Base-by-base conservation (phyloP, 2,888 invertebrate species). In the Agrenia bidenticulata region DNA sequence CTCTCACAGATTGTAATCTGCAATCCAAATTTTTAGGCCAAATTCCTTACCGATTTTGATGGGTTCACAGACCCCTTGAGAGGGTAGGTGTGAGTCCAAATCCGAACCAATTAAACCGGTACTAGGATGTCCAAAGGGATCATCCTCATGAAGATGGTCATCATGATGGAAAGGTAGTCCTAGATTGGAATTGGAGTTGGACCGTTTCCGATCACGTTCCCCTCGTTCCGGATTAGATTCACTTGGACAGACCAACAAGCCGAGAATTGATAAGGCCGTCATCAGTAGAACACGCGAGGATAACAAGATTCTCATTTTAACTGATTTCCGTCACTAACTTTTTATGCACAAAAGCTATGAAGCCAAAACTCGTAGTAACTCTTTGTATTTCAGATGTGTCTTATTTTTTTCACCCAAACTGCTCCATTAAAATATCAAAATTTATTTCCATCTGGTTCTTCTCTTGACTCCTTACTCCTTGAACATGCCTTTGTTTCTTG, bases 41-140 rank as follows among this genome's bases (percentile, higher is more conserved):
- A 32, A 15, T 9, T 15, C 45, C 63, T 69, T 64, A 72, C 72
- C 67, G 19, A 72, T 66, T 69, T 70, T 70, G 32, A 72, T 72
- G 41, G 72, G 70, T 57, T 70, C 70, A 57, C 72, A 73, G 39
- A 54, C 66, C 54, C 61, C 68, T 58, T 68, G 72, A n/a, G 66
- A 57, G 41, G 63, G 66, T 23, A 62, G 21, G 59, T 68, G 70
- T 45, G 69, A 59, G 55, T 71, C 70, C 24, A 70, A n/a, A 53
- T 71, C 68, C 17, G 67, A 7, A n/a, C 49, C 24, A 37, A 9
- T 26, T n/a, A n/a, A n/a, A 7, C 42, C 23, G n/a, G 37, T 32
- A 17, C 49, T 17, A 41, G 26, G 42, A 55, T 59, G 63, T 45
- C 51, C 59, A 62, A 62, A 24, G 60, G 19, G n/a, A 53, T 61